Base-by-base conservation (phyloP, 2,797 vertebrate species). In the Sciurus carolinensis region DNA sequence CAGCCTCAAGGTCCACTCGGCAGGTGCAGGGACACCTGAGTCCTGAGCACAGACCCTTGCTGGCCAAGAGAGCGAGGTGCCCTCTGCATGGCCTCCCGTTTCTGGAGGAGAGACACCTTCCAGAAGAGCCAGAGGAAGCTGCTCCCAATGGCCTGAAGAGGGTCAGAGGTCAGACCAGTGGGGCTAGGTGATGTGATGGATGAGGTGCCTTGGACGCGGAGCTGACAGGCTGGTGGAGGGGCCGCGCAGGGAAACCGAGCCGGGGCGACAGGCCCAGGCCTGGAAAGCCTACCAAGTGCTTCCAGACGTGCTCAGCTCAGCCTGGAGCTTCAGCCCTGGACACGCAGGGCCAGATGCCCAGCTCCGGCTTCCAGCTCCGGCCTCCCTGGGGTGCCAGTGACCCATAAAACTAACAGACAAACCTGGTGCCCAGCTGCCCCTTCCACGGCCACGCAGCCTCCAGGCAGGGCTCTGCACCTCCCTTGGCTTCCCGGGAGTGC, bases 401-500 rank as follows among this genome's bases (percentile, higher is more conserved):
- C 42, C 57, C 52, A 14, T 52, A 39, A 79, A 92, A 26, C 67
- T 33, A 44, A 67, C 64, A 80, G 24, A 42, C 69, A 28, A 18
- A 15, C 33, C 85, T 2, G 2, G 33, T 11, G 24, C 42, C 66
- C n/a, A 11, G 30, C 66, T 44, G 42, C 62, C 24, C n/a, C 64
- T 85, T 33, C 3, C 42, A 2, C 4, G 50, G 28, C 67, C n/a
- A 6, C 9, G 1, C 2, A 1, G 50, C 6, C 36, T 50, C 11
- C 57, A 17, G 5, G 20, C 9, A 10, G 57, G 22, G 54, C 44
- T 11, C n/a, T 5, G 1, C 1, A 1, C 2, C 36, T 1, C 4
- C 18, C 36, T 20, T 0, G 2, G 0, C 50, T 66, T 26, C 72
- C 10, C 0, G 11, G 1, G 26, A 47, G 26, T 6, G 0, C 44